Evolutionary conservation across 2,888 invertebrate genomes (phyloP).

Genomic region (Gandaritis pyraliata): DNA sequence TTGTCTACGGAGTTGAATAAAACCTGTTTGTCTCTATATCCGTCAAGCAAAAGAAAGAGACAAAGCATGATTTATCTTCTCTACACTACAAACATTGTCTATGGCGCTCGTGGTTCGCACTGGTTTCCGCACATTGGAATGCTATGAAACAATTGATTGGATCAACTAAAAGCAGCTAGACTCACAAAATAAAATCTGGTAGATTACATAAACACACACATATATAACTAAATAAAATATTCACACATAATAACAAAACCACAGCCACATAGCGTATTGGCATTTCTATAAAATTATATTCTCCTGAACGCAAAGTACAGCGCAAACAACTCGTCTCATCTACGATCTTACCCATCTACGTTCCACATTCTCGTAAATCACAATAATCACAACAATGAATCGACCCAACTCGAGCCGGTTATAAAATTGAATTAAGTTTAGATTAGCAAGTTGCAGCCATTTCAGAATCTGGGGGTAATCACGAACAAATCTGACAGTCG

Average conservation of each 20-base stretch:
- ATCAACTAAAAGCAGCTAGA: conserved; percentile 38
- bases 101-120: background rate
- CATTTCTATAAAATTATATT: background rate
- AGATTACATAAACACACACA: conserved; percentile 40
- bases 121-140: conserved; percentile 34
- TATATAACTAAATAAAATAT: conserved; percentile 40
- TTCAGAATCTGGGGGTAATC: no score
- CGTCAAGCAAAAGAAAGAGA: no score
- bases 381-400: conserved; percentile 44
- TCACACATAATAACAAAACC: conserved; percentile 34
- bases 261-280: conserved; percentile 13
- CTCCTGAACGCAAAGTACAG: background rate
- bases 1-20: no score
- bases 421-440: background rate
- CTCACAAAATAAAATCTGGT: conserved; percentile 39
- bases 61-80: no score
- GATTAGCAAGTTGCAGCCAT: no score
- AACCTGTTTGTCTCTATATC: no score
- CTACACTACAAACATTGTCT: no score
- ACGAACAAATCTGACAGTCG: no score
- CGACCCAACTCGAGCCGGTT: conserved; percentile 30
- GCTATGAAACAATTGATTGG: conserved; percentile 31
- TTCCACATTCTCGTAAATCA: conserved; percentile 24
- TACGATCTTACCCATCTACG: conserved; percentile 19
- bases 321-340: conserved; percentile 12